Evolutionary conservation across 2,797 vertebrate species (phyloP).

Genomic region (Xenopus petersii): DNA sequence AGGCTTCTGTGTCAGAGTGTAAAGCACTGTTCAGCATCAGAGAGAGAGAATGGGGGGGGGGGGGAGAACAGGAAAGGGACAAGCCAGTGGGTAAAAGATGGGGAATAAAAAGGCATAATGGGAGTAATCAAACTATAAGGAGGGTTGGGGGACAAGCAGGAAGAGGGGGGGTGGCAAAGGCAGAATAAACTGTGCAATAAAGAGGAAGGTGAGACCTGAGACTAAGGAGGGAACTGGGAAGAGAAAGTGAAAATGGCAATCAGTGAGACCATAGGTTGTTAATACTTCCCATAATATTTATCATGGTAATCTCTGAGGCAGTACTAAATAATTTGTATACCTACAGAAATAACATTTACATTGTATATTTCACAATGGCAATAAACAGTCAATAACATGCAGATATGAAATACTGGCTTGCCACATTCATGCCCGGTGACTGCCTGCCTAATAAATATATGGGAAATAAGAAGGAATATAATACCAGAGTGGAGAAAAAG

Average conservation of each 20-base stretch:
- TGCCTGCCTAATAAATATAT: no score
- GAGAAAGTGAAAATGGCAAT: neutral
- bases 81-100: slow-evolving; percentile 28
- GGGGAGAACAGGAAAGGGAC: slow-evolving; percentile 59
- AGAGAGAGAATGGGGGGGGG: slow-evolving; percentile 49
- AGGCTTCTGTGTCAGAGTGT: slow-evolving; percentile 85
- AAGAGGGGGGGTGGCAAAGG: neutral
- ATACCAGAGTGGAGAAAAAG: no score
- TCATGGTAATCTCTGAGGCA: neutral
- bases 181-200: slow-evolving; percentile 5
- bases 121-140: slow-evolving; percentile 16
- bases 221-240: neutral
- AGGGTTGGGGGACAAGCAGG: slow-evolving; percentile 13
- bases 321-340: neutral
- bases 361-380: no score
- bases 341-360: no score
- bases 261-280: neutral
- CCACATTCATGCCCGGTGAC: no score
- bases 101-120: slow-evolving; percentile 27
- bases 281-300: neutral
- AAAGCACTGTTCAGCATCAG: slow-evolving; percentile 66
- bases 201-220: slow-evolving; percentile 2
- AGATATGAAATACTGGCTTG: no score
- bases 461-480: no score
- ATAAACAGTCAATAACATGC: no score